These are phyloP conservation scores for Ambastaia sidthimunki DNA, from an alignment of 2,797 vertebrate genomes.

Conservation along the genomic window DNA sequence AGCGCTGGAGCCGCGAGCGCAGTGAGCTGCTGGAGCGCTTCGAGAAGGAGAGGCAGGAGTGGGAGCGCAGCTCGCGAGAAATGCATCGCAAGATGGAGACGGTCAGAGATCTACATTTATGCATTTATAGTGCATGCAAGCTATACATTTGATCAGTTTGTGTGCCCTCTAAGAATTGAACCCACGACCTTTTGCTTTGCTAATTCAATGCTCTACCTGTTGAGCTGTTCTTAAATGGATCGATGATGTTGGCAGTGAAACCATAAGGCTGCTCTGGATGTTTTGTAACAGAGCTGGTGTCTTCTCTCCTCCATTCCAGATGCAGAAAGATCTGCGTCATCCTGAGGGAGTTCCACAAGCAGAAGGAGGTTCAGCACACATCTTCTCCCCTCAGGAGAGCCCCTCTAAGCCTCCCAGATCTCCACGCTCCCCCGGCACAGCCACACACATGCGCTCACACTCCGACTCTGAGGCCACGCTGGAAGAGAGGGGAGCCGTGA, in stretches of 20 bases:
- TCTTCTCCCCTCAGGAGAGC: constrained; percentile 77
- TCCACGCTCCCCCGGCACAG: constrained; percentile 65
- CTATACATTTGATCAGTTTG: too few species aligned
- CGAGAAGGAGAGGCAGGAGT: constrained; percentile 85
- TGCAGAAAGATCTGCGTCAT: constrained; percentile 83
- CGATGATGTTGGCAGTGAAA: too few species aligned
- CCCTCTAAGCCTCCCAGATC: constrained; percentile 62
- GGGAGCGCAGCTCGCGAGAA: constrained; percentile 86
- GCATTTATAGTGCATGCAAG: too few species aligned
- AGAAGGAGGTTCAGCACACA: constrained; percentile 53
- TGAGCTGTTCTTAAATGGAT: too few species aligned
- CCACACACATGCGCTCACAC: constrained; percentile 75
- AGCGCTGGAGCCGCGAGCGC: constrained; percentile 89
- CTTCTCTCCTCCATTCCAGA: constrained; percentile 65
- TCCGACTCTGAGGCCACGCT: constrained; percentile 82
- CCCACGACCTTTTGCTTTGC: too few species aligned
- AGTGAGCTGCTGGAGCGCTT: constrained; percentile 86
- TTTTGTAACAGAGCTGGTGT: neutral
- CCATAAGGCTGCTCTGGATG: too few species aligned
- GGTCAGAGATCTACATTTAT: constrained; percentile 68
- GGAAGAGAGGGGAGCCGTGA: constrained; percentile 77
- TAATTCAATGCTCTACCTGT: too few species aligned
- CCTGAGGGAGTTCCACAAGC: constrained; percentile 62
- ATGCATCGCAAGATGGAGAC: constrained; percentile 85
- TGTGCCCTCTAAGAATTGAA: too few species aligned